Base-by-base conservation (phyloP, 2,113 vertebrate genomes). In the Dipodomys merriami region DNA sequence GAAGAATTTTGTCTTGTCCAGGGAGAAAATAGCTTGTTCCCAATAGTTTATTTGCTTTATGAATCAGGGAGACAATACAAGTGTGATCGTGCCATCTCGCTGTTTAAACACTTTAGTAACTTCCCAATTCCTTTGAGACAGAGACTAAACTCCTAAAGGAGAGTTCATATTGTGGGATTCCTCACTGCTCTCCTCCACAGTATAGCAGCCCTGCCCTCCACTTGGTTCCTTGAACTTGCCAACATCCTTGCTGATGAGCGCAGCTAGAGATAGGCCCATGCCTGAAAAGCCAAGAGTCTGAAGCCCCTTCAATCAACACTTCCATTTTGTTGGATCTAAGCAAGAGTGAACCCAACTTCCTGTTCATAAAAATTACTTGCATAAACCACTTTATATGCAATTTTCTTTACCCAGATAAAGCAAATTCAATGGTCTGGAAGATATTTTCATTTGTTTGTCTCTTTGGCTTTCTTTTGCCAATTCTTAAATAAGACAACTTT, bases 31-130 rank as follows among this genome's bases (percentile, higher is more conserved):
- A 86, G 49, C 33, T 92, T 15, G 18, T 33, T 82, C 78, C 64
- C 73, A 77, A 87, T 2, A 90, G 73, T 39, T 20, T 25, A 29
- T 53, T 76, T 10, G 0, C 80, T 92, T 94, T 22, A 82, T 2
- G 49, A 76, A 76, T 74, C 30, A 35, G 19, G 69, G 77, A n/a
- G 1, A 84, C 94, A 60, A 89, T 93, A 67, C 57, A 84, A 90
- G 93, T n/a, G 46, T 3, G 8, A 53, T 57, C n/a, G 39, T 35
- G n/a, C 67, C 49, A 29, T 76, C 84, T 79, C 11, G 69, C n/a
- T 90, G 46, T 82, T 83, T 71, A 86, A 60, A 82, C 35, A 8
- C 44, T 89, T 86, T 27, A 79, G 62, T 33, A 86, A 86, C 18
- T 76, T 62, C 53, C 20, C n/a, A 62, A 25, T 76, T 79, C 35